phyloP scores from a whole-genome alignment of 2,797 vertebrate species.

The Sylvilagus floridanus region DNA sequence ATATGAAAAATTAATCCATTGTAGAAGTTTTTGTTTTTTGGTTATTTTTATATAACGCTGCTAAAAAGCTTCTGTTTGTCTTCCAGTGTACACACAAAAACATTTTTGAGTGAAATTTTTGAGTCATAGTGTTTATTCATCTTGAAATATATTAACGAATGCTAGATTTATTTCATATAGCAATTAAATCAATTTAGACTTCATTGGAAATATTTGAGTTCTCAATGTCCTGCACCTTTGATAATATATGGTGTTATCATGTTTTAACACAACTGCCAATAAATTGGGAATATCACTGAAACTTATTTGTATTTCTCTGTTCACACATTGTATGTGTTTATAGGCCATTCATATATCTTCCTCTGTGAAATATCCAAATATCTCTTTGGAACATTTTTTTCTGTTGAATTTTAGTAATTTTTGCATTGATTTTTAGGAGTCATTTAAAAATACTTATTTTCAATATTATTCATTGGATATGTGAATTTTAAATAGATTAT shows the following conservation, averaged over 20 bases:
- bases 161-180: background rate
- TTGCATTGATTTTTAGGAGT: slow-evolving; percentile 13
- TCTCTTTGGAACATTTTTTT: background rate
- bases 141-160: slow-evolving; percentile 12
- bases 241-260: background rate
- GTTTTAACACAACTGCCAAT: background rate
- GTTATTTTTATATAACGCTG: background rate
- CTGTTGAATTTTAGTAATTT: slow-evolving; percentile 30
- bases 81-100: background rate
- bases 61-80: background rate
- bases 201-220: background rate
- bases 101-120: background rate
- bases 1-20: background rate
- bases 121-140: background rate
- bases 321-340: too few species aligned
- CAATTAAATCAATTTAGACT: background rate
- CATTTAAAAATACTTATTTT: slow-evolving; percentile 29
- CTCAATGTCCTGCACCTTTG: background rate
- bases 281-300: background rate
- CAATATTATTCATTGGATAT: background rate
- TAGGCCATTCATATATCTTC: background rate
- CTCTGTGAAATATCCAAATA: background rate
- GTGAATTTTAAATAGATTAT: slow-evolving; percentile 12
- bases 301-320: background rate
- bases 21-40: background rate